Evolutionary conservation across 2,113 vertebrate species (phyloP).

Genomic region (Motacilla tschutschensis): DNA sequence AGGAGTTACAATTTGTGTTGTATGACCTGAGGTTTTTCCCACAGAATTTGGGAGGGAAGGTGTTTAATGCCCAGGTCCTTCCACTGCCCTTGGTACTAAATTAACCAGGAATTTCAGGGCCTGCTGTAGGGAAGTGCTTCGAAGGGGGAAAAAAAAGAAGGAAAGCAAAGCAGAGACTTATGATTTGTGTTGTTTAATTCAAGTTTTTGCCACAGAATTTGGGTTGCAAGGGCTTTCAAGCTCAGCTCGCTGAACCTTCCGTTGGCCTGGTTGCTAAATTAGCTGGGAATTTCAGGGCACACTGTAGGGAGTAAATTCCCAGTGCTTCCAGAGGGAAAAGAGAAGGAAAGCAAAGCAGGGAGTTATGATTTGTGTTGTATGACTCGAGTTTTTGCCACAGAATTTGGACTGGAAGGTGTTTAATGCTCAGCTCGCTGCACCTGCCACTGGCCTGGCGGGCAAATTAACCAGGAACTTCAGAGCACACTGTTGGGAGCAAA

Average conservation of each 20-base stretch:
- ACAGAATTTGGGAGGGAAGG: too few relatives aligned
- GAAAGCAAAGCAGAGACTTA: background rate
- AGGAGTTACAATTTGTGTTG: too few relatives aligned
- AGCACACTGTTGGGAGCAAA: background rate
- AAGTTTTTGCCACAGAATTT: background rate
- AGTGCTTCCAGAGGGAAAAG: conserved; percentile 64
- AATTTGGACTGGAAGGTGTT: background rate
- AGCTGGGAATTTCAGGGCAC: conserved; percentile 52
- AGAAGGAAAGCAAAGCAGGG: background rate
- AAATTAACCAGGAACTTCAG: too few relatives aligned
- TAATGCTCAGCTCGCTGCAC: too few relatives aligned
- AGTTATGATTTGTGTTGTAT: accelerated
- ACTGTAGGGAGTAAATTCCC: conserved; percentile 73
- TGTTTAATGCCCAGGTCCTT: too few relatives aligned
- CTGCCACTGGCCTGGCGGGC: too few relatives aligned
- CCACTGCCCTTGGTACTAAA: too few relatives aligned
- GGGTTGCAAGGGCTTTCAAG: background rate
- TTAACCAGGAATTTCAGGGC: too few relatives aligned
- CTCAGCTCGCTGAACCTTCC: accelerated
- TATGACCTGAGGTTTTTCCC: too few relatives aligned
- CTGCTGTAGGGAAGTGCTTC: too few relatives aligned
- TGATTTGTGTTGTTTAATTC: accelerated
- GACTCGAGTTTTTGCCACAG: too few relatives aligned
- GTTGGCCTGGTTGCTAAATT: background rate
- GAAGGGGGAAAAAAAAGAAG: background rate